Evolutionary conservation across 1,140 invertebrate species (phyloP), one percentile per base, ranked within the genome.

Genomic region (Anastrepha obliqua): DNA sequence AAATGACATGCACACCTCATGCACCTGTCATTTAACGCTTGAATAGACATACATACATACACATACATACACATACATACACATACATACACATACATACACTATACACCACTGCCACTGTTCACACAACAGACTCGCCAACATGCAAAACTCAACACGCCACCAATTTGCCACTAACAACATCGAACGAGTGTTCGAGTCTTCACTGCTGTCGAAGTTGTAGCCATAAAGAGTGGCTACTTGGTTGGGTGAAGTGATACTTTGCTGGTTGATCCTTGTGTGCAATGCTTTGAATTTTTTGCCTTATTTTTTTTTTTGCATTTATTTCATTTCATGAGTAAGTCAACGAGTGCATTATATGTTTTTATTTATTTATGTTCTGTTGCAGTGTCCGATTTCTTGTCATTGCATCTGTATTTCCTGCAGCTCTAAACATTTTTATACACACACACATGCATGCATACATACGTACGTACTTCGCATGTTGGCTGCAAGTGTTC

Each of bases 21-120:
- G 74, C 74, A 81, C 74, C 74, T 81, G 74, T 55, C 74, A 81
- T 81, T 81, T 81, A 55, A 81, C 51, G 74, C 74, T 81, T 81
- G 47, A 51, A 81, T 81, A 42, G 47, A n/a, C 47, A 55, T 51
- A 81, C 74, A 67, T 62, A 62, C 60, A 62, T 62, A 62, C 1
- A n/a, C 47, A 55, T 51, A 81, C 74, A 67, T 62, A 62, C 60
- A 81, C 55, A 42, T 17, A n/a, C 47, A 55, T 51, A 81, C 74
- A 67, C 60, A 62, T 62, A 62, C 29, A 29, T 1, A 29, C 1
- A 29, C 29, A 29, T 29, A 29, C 29, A 29, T 29, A 29, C 29
- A 29, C 29, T 29, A 29, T 29, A 29, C 29, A 29, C 29, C 29
- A 58, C 55, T 13, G 65, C 65, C 39, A 29, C 9, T 9, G 65